Evolutionary conservation across 2,888 invertebrate species (phyloP).

Genomic region (Enoplolaimus lenunculus): DNA sequence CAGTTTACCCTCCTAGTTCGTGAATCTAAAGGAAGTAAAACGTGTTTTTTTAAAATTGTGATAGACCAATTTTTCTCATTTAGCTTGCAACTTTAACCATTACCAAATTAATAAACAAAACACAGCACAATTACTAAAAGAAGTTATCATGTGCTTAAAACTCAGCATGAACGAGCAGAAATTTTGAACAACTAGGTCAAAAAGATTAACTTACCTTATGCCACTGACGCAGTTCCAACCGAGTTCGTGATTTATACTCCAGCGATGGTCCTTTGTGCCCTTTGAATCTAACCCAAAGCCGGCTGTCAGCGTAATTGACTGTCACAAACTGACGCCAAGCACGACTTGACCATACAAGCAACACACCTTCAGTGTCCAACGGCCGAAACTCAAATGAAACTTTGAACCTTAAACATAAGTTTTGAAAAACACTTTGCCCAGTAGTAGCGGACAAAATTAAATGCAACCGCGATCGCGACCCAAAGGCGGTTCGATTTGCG

Average conservation of each 20-base stretch:
- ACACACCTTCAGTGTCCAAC: background rate
- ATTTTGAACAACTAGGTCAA: too few relatives aligned
- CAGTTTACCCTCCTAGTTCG: too few relatives aligned
- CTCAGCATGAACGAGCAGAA: too few relatives aligned
- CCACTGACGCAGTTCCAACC: background rate
- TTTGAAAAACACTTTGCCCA: background rate
- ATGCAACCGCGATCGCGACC: background rate
- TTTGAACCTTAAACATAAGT: slow-evolving; percentile 5
- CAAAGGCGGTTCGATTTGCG: background rate
- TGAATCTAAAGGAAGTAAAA: too few relatives aligned
- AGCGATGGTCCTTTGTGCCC: background rate
- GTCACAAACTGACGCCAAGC: background rate
- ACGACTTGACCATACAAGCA: slow-evolving; percentile 14
- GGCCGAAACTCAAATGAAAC: slow-evolving; percentile 15
- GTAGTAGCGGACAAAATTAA: background rate
- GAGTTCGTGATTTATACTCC: background rate
- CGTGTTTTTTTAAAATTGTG: too few relatives aligned
- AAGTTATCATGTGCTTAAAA: too few relatives aligned
- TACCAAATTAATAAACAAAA: too few relatives aligned
- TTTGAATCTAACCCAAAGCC: background rate
- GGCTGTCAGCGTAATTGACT: background rate
- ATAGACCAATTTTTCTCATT: too few relatives aligned
- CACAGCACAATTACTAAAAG: too few relatives aligned
- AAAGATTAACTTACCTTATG: slow-evolving; percentile 1
- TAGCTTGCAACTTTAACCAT: too few relatives aligned